Evolutionary conservation across 2,113 vertebrate species (phyloP).

Genomic region (Mesitornis unicolor): DNA sequence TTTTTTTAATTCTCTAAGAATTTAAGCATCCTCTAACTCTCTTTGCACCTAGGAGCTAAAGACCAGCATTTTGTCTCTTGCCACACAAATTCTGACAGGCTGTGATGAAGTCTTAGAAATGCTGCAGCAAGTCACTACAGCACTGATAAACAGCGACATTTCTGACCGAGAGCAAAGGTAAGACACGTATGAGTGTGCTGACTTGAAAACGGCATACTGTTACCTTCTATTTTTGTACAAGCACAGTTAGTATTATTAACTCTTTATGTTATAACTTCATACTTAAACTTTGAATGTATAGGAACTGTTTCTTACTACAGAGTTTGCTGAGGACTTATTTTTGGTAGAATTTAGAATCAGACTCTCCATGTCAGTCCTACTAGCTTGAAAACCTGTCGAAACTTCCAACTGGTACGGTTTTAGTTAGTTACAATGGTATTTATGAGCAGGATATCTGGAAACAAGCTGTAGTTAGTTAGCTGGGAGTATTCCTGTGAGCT

Average conservation of each 20-base stretch:
- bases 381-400: neutral
- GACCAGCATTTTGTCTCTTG: conserved; percentile 90
- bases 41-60: conserved; percentile 87
- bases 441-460: neutral
- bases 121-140: conserved; percentile 93
- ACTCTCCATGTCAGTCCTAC: neutral
- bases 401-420: neutral
- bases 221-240: neutral
- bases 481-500: neutral
- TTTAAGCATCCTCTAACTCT: neutral
- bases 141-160: conserved; percentile 92
- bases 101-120: conserved; percentile 98
- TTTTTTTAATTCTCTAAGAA: neutral
- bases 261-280: neutral
- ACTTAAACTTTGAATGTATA: neutral
- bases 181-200: neutral
- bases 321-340: neutral
- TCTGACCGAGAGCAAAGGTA: conserved; percentile 90
- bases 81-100: conserved; percentile 92
- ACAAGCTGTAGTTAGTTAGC: neutral
- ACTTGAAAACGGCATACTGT: neutral
- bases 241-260: neutral
- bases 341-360: neutral
- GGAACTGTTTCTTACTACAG: neutral
- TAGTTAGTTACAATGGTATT: neutral